Evolutionary conservation across 2,113 vertebrate species (phyloP), one percentile per base, ranked within the genome.

Genomic region (Dipodomys spectabilis): DNA sequence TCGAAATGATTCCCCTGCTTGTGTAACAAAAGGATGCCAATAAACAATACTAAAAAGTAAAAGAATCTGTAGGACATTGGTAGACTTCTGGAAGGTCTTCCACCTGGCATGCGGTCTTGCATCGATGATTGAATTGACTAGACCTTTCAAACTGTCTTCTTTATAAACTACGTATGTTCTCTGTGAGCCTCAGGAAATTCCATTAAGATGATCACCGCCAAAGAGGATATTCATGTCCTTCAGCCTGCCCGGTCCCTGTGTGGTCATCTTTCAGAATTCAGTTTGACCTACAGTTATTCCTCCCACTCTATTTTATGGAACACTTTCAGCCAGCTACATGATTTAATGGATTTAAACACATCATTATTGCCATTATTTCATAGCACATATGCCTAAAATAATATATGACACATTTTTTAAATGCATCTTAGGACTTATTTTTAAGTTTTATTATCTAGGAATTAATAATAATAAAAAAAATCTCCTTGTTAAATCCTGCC

Each of bases 321-420:
- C 32, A 65, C 64, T 95, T 94, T 92, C 82, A 93, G 95, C 95
- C 95, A 96, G 87, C 72, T 71, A 91, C 87, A 93, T 95, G 96
- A 93, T 92, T 97, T 96, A 94, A 95, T 92, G 87, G 86, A 73
- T 90, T 96, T 97, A 96, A 95, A 96, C 94, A 96, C 95, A 97
- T 94, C 93, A 96, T 96, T 96, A 95, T 95, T 97, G 91, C 94
- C 94, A 92, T 97, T 94, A 95, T 96, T 97, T 96, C 95, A 95
- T 93, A 93, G 93, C 57, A 65, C 74, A 25, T 60, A 86, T 92
- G 97, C 95, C 96, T 96, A 96, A 94, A 97, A 96, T 96, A 97
- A 97, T 86, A 97, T 85, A 96, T 97, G 97, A 97, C 96, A 94
- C 87, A 96, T 95, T 96, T 96, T 39, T 95, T 27, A 96, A 97